Evolutionary conservation across 1,140 invertebrate genomes (phyloP).

Genomic region (Bombus terrestris): DNA sequence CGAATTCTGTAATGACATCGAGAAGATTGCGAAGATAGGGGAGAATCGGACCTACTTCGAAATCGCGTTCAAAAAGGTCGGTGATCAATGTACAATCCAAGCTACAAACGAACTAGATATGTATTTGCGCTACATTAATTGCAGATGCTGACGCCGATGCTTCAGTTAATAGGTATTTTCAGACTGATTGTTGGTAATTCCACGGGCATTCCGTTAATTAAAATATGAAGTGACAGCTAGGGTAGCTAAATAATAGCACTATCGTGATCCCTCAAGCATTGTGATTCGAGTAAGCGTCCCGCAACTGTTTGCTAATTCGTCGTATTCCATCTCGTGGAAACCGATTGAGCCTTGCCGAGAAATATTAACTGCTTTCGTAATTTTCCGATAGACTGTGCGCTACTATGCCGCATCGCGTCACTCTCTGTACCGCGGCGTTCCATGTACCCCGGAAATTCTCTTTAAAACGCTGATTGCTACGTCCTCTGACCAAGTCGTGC

Average conservation of each 20-base stretch:
- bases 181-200: conserved; percentile 67
- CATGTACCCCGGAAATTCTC: conserved; percentile 42
- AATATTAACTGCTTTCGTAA: conserved; percentile 56
- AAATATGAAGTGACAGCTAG: conserved; percentile 65
- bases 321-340: conserved; percentile 37
- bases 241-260: too few species aligned
- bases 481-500: conserved; percentile 36
- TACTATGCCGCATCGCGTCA: not conserved
- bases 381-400: conserved; percentile 34
- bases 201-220: conserved; percentile 69
- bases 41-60: too few species aligned
- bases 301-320: not conserved
- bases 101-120: conserved; percentile 68
- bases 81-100: conserved; percentile 8
- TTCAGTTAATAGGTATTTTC: conserved; percentile 74
- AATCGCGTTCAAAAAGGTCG: too few species aligned
- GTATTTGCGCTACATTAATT: conserved; percentile 72
- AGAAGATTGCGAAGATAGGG: not conserved
- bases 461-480: conserved; percentile 51
- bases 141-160: conserved; percentile 61
- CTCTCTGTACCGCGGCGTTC: not conserved
- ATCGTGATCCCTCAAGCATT: conserved; percentile 6
- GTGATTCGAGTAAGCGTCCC: conserved; percentile 23
- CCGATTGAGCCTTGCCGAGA: conserved; percentile 29
- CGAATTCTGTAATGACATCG: not conserved